Base-by-base conservation (phyloP, 2,797 vertebrate species). In the Salmo trutta region DNA sequence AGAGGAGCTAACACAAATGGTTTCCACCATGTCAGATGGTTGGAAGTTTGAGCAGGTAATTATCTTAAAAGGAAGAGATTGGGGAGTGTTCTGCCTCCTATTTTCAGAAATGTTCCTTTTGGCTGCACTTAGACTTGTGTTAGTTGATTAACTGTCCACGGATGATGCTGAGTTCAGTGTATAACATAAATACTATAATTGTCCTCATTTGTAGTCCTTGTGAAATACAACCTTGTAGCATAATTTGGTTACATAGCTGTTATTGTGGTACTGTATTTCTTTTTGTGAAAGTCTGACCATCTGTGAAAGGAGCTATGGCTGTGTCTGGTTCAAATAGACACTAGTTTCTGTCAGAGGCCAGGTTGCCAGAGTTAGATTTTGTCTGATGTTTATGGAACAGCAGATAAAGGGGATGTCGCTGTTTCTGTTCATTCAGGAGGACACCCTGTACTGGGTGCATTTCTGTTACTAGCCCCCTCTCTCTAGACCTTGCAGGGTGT, bases 31-130 rank as follows among this genome's bases (percentile, higher is more conserved):
- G 96, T 96, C 96, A 0, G 96, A 96, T 6, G 96, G 96, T 83
- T 96, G 96, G 96, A 96, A 95, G 88, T 96, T 96, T 81, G 96
- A 96, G 82, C 96, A 96, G 95, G 96, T 95, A 90, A 29, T 66
- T 66, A 31, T 15, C 24, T 3, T 65, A 12, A 65, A 64, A 65
- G 62, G 24, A 59, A 56, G 17, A 59, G 1, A 21, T n/a, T 19
- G 19, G 54, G 54, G 19, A 59, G 54, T 56, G 41, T 47, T 47
- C 41, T 47, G 2, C 41, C 10, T n/a, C n/a, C 54, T 7, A n/a
- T 59, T 19, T 59, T 59, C 6, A 6, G 54, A n/a, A 59, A 59
- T 59, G n/a, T 59, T 59, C 17, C 54, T 59, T 8, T 59, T 2
- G 0, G 7, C 54, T 59, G 17, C 54, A n/a, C 54, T n/a, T 56